Conservation (phyloP, 1,140 invertebrate species). For the Drosophila suzukii region DNA sequence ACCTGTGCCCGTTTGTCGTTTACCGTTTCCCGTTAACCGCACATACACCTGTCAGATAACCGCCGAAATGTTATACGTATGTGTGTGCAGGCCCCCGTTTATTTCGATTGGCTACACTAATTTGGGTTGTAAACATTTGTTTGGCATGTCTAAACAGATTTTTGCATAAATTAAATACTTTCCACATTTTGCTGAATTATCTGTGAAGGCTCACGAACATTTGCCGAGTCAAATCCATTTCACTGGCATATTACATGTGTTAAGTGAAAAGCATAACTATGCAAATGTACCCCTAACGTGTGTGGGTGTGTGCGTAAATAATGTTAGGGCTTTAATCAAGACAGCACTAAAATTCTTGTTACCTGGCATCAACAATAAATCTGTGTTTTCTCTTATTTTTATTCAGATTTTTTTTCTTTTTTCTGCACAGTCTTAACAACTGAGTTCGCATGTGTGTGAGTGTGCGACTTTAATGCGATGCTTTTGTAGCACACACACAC, state of each 20-base stretch:
- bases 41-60: constrained; percentile 9
- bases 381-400: constrained; percentile 19
- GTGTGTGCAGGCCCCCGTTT: background rate
- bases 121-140: constrained; percentile 31
- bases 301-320: constrained; percentile 4
- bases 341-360: constrained; percentile 57
- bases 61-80: background rate
- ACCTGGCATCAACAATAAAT: constrained; percentile 69
- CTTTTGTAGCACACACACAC: constrained; percentile 27
- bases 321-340: constrained; percentile 67
- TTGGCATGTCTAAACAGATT: constrained; percentile 27
- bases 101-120: constrained; percentile 24
- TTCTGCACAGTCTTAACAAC: constrained; percentile 1
- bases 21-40: constrained; percentile 24
- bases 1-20: constrained; percentile 23
- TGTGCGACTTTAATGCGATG: constrained; percentile 63
- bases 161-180: constrained; percentile 39
- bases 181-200: constrained; percentile 13
- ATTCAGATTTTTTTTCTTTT: background rate
- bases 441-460: constrained; percentile 6
- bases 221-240: constrained; percentile 5
- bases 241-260: constrained; percentile 59
- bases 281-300: constrained; percentile 32
- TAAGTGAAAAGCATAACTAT: constrained; percentile 68
- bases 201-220: background rate